phyloP scores from a whole-genome alignment of 2,888 invertebrate species.

The Mesodorylaimus sp. region DNA sequence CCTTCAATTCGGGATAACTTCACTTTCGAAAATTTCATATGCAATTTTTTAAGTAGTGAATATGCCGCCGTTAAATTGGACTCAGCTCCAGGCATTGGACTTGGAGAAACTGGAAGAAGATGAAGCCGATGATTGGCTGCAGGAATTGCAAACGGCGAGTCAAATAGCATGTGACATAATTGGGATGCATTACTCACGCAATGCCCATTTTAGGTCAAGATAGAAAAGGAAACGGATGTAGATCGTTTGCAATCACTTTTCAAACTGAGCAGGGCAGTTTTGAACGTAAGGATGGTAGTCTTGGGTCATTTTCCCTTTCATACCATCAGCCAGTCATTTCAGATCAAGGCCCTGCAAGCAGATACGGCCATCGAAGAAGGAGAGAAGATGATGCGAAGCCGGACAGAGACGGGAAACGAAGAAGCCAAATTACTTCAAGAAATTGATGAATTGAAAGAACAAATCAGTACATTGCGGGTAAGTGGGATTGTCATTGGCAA shows the following conservation, averaged over 20 bases:
- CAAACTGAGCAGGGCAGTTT: not conserved
- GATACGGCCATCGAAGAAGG: constrained; percentile 2
- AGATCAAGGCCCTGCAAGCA: constrained; percentile 4
- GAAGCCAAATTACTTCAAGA: constrained; percentile 9
- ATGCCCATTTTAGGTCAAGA: not conserved
- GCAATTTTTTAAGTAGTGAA: no score
- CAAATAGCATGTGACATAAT: no score
- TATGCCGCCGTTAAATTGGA: not conserved
- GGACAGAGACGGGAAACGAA: constrained; percentile 4
- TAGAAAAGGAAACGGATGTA: not conserved
- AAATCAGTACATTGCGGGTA: constrained; percentile 10
- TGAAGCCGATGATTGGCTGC: not conserved
- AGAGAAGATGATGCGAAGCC: constrained; percentile 7
- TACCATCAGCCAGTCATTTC: no score
- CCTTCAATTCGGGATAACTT: no score
- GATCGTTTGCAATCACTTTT: not conserved
- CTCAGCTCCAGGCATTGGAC: not conserved
- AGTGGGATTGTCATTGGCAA: not conserved
- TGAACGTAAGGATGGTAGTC: not conserved
- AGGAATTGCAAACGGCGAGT: not conserved
- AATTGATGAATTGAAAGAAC: constrained; percentile 10
- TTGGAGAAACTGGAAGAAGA: not conserved
- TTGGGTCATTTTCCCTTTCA: no score
- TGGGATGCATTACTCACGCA: no score
- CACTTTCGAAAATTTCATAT: no score